Evolutionary conservation across 2,888 invertebrate species (phyloP).

Genomic region (Chrysolina oricalcia): DNA sequence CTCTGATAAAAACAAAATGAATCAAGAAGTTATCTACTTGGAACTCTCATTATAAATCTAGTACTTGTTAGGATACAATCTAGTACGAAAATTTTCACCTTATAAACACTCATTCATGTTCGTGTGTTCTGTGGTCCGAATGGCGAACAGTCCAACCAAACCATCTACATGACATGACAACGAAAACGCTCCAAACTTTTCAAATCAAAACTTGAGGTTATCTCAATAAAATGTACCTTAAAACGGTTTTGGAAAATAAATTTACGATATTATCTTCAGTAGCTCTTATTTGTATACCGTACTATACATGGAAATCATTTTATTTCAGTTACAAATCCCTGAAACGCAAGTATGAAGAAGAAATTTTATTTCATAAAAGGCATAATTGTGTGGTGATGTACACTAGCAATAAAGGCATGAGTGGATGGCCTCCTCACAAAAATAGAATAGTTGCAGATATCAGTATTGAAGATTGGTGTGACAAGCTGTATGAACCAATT

Average conservation of each 20-base stretch:
- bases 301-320: conserved; percentile 57
- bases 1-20: too few relatives aligned
- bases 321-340: conserved; percentile 54
- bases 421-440: conserved; percentile 59
- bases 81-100: too few relatives aligned
- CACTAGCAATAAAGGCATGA: conserved; percentile 51
- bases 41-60: too few relatives aligned
- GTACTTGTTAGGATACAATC: too few relatives aligned
- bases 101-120: too few relatives aligned
- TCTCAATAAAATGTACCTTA: conserved; percentile 3
- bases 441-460: conserved; percentile 40
- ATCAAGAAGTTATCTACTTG: too few relatives aligned
- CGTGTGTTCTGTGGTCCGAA: too few relatives aligned
- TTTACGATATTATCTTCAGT: conserved; percentile 44
- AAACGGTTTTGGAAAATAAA: conserved; percentile 39
- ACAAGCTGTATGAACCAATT: conserved; percentile 60
- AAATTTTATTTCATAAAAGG: conserved; percentile 57
- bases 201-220: too few relatives aligned
- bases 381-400: conserved; percentile 66
- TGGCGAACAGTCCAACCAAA: too few relatives aligned
- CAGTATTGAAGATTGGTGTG: conserved; percentile 49
- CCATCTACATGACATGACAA: too few relatives aligned
- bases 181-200: too few relatives aligned
- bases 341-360: conserved; percentile 54
- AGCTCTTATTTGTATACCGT: conserved; percentile 50